A percentile compares a stretch with the other conserved stretches of the same genome.
phyloP scores from a whole-genome alignment of 2,113 vertebrate species.

The Cyprinus carpio region DNA sequence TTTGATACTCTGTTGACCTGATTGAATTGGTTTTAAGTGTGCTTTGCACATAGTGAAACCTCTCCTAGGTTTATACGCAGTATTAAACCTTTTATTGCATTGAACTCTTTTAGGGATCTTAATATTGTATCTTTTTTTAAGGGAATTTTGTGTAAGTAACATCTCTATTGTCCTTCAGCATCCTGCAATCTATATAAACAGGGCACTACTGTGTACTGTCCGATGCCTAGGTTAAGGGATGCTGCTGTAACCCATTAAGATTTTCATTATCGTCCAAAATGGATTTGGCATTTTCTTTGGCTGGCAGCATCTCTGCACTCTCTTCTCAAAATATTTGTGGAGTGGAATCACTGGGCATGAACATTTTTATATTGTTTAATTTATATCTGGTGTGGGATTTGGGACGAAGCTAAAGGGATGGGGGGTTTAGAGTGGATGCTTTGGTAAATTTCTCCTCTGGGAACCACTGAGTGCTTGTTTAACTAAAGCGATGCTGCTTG shows the following conservation, averaged over 20 bases:
- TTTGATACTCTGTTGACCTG: background rate
- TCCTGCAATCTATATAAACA: background rate
- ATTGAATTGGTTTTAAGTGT: background rate
- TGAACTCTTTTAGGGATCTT: background rate
- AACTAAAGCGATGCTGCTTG: slow-evolving; percentile 7
- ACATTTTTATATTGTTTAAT: slow-evolving; percentile 53
- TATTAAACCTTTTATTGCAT: background rate
- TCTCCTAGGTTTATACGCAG: no score
- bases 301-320: slow-evolving; percentile 22
- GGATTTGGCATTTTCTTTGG: slow-evolving; percentile 40
- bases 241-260: slow-evolving; percentile 22
- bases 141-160: no score
- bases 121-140: background rate
- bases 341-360: slow-evolving; percentile 41
- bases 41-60: background rate
- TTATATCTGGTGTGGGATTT: slow-evolving; percentile 47
- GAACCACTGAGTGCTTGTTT: slow-evolving; percentile 12
- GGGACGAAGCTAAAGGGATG: background rate
- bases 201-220: background rate
- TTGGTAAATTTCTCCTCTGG: slow-evolving; percentile 44
- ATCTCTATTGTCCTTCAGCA: background rate
- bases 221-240: background rate
- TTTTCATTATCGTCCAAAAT: slow-evolving; percentile 34
- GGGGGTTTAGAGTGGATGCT: slow-evolving; percentile 20
- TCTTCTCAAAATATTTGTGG: slow-evolving; percentile 55